Percentiles rank a stretch among this genome's conserved stretches.
phyloP scores from a whole-genome alignment of 2,888 invertebrate genomes.

The Perdita meconis region DNA sequence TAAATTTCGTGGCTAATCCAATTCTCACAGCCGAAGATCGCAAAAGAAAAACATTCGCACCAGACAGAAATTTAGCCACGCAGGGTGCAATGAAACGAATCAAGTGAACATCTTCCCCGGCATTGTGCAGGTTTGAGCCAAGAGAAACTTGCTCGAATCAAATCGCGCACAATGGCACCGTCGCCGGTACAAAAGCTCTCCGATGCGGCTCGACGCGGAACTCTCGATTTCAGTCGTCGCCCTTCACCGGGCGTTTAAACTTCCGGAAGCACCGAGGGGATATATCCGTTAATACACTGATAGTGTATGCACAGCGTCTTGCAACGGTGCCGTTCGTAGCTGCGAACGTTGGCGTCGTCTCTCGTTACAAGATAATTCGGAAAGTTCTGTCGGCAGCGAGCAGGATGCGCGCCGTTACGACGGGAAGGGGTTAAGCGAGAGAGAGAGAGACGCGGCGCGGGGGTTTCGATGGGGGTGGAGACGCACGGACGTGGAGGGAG shows the following conservation, averaged over 20 bases:
- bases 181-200: not conserved
- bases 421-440: conserved; percentile 36
- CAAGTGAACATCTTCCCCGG: no score
- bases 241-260: conserved; percentile 48
- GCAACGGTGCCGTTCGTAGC: conserved; percentile 63
- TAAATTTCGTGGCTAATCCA: no score
- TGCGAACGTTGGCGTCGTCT: conserved; percentile 72
- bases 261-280: conserved; percentile 46
- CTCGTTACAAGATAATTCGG: conserved; percentile 80
- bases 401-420: conserved; percentile 36
- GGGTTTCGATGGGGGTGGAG: conserved; percentile 8
- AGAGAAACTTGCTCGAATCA: not conserved
- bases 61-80: no score
- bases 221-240: conserved; percentile 64
- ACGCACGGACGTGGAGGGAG: not conserved
- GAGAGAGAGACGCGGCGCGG: conserved; percentile 25
- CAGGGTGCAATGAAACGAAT: not conserved
- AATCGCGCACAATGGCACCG: conserved; percentile 5
- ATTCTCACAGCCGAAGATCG: no score
- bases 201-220: not conserved
- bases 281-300: conserved; percentile 55
- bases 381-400: conserved; percentile 72
- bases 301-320: conserved; percentile 49
- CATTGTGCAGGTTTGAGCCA: no score
- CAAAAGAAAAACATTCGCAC: no score